phyloP scores from a whole-genome alignment of 2,113 vertebrate genomes.

The zebrafish (Danio rerio) region DNA sequence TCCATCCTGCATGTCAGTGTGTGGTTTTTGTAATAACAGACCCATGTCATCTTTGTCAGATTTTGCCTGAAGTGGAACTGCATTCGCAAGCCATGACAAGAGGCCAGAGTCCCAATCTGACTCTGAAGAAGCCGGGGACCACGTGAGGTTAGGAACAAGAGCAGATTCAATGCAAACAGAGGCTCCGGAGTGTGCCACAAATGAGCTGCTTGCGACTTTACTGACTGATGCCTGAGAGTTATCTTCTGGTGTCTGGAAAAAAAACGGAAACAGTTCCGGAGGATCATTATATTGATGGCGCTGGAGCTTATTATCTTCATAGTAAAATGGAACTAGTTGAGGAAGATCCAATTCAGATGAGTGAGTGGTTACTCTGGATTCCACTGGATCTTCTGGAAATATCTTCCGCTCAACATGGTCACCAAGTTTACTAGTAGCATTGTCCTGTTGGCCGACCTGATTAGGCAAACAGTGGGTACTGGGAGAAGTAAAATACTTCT shows the following conservation, averaged over 20 bases:
- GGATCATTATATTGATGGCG: neutral
- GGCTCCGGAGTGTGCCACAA: conserved; percentile 62
- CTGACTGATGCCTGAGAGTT: conserved; percentile 19
- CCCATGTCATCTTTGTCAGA: conserved; percentile 54
- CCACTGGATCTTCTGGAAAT: neutral
- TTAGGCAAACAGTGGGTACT: neutral
- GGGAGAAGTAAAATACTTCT: neutral
- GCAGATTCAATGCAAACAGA: conserved; percentile 70
- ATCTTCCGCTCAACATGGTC: neutral
- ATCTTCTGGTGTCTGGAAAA: conserved; percentile 14
- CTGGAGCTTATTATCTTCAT: conserved; percentile 21
- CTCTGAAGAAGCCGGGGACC: conserved; percentile 58
- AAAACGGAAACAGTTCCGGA: conserved; percentile 20
- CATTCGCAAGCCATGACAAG: conserved; percentile 47
- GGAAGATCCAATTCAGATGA: conserved; percentile 41
- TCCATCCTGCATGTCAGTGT: conserved; percentile 61
- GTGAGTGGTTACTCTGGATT: neutral
- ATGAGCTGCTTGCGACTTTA: conserved; percentile 55
- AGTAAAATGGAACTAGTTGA: conserved; percentile 43
- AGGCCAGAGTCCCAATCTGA: conserved; percentile 73
- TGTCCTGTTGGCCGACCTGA: neutral
- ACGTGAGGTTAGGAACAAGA: conserved; percentile 61
- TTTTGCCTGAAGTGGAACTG: neutral
- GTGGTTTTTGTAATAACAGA: conserved; percentile 71
- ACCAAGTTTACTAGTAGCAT: neutral